Percentiles rank a stretch among this genome's conserved stretches.
phyloP scores from a whole-genome alignment of 2,888 invertebrate genomes.

The Drosophila fulvimacula region DNA sequence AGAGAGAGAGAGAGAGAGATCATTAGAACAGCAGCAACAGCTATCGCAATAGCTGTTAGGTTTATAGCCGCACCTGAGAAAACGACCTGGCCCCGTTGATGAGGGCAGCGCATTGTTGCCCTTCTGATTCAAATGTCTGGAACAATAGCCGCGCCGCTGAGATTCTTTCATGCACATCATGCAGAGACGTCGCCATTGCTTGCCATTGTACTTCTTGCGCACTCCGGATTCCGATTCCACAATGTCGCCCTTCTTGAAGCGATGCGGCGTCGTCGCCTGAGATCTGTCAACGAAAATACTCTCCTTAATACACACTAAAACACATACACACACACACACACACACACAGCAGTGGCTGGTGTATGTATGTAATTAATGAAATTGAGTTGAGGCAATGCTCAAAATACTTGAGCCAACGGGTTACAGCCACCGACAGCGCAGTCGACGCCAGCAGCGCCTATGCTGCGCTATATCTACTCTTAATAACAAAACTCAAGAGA shows the following conservation, averaged over 20 bases:
- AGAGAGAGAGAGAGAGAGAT: neutral
- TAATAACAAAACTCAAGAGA: conserved; percentile 1
- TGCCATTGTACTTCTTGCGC: conserved; percentile 99
- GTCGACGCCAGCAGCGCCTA: conserved; percentile 9
- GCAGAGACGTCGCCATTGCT: conserved; percentile 99
- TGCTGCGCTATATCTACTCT: neutral
- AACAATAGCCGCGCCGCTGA: conserved; percentile 98
- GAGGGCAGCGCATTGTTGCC: conserved; percentile 88
- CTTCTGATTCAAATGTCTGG: conserved; percentile 96
- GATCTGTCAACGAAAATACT: conserved; percentile 86
- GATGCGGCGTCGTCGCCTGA: conserved; percentile 97
- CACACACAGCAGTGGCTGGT: too few species aligned
- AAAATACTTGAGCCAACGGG: conserved; percentile 12
- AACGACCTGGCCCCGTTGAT: conserved; percentile 83
- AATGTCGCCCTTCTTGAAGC: conserved; percentile 98
- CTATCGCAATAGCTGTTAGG: conserved; percentile 7
- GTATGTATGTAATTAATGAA: conserved; percentile 45
- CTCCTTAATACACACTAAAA: conserved; percentile 19
- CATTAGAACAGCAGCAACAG: conserved; percentile 6
- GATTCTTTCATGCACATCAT: conserved; percentile 98
- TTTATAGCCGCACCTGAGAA: conserved; percentile 80
- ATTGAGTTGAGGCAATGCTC: conserved; percentile 22
- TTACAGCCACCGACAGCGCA: conserved; percentile 11
- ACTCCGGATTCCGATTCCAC: conserved; percentile 89
- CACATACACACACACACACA: neutral